Base-by-base conservation (phyloP, 1,140 invertebrate species). In the Zaprionus africanus region DNA sequence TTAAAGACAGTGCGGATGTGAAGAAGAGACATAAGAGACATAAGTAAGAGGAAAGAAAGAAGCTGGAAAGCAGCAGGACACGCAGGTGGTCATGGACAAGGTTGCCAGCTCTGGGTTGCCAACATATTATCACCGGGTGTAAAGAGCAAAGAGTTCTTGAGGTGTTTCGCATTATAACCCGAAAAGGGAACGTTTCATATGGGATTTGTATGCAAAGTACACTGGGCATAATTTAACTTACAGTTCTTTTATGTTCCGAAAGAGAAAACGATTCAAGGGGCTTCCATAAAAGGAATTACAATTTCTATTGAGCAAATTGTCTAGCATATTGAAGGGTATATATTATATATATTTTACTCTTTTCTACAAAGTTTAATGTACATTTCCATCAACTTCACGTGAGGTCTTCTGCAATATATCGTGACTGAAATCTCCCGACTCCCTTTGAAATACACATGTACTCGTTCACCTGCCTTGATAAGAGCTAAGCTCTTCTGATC, bases 401-500 rank as follows among this genome's bases (percentile, higher is more conserved):
- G 36, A 0, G 36, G 13, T 38, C 13, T 41, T 41, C 15, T n/a
- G 2, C 22, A 22, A 22, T 22, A 41, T n/a, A 41, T 41, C 15
- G n/a, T 46, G n/a, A 46, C 11, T 46, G 19, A 46, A 46, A 46
- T 2, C 22, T 22, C 22, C 22, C 1, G 22, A 22, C n/a, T 34
- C 31, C 41, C 6, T 46, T 1, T 1, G 41, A 46, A 17, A 43
- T 6, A 43, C n/a, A 17, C 31, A 24, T 15, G 17, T 56, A 67
- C 53, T 59, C 56, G 34, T 51, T 62, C 54, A 63, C 49, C 65
- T 57, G 61, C 43, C 78, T 34, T 73, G 72, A 60, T 82, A 79
- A 79, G 68, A 82, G 72, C 80, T 83, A 76, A 88, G 84, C 84
- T 79, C 84, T 84, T 71, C 85, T 73, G 76, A 81, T 90, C 66